Evolutionary conservation across 92 coral and sea anemone genomes (phyloP).

Genomic region (Anthopleura xanthogrammica): DNA sequence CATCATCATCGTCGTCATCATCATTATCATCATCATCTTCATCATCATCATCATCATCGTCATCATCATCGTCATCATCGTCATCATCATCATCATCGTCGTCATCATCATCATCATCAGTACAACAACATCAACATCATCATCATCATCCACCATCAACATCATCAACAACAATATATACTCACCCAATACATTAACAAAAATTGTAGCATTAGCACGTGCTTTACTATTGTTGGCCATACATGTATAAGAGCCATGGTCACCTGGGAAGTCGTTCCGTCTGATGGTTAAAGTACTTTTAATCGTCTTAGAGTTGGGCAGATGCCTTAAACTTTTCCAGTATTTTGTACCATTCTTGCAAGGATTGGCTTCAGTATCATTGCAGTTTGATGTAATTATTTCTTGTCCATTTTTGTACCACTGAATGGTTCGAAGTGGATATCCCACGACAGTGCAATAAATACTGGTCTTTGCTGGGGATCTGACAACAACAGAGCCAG

Average conservation of each 20-base stretch:
- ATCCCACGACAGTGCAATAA: constrained; percentile 7
- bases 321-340: neutral
- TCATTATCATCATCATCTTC: no score
- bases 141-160: neutral
- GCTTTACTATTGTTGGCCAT: constrained; percentile 12
- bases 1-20: no score
- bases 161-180: neutral
- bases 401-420: constrained; percentile 7
- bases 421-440: constrained; percentile 8
- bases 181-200: constrained; percentile 26
- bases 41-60: no score
- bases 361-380: neutral
- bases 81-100: no score
- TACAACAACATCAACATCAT: no score
- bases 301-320: neutral
- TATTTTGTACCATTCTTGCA: neutral
- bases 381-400: constrained; percentile 1
- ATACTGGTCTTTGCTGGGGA: neutral
- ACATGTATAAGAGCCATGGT: constrained; percentile 28
- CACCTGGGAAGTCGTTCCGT: constrained; percentile 12
- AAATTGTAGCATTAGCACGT: neutral
- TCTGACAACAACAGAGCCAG: neutral
- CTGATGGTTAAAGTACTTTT: constrained; percentile 9
- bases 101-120: no score
- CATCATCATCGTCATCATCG: neutral